Base-by-base conservation (phyloP, 2,888 invertebrate genomes). In the Hirtodrosophila histrioides region DNA sequence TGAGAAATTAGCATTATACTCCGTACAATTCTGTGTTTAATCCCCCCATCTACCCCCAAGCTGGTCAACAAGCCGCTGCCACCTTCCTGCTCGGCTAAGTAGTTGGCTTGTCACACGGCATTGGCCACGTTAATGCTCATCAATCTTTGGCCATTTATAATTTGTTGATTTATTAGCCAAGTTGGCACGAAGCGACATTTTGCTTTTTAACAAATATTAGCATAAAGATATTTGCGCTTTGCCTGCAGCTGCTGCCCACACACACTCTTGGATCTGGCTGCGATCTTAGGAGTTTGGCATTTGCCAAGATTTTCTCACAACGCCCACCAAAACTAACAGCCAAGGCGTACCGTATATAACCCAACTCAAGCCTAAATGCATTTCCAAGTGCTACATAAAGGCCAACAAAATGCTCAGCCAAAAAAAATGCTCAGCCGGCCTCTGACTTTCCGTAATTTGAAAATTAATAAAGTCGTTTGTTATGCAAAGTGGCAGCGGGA, bases 391-490 rank as follows among this genome's bases (percentile, higher is more conserved):
- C 78, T 78, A 80, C 80, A 84, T 78, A 83, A 81, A 84, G 86
- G 76, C 78, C 82, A 82, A 76, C 78, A 84, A 71, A 75, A 67
- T 70, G 65, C 69, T n/a, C n/a, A 63, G 55, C 48, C 77, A 69
- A 78, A 86, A 85, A 69, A 78, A 86, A 85, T 83, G 86, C 73
- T 82, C 75, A 73, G 86, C 56, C 85, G 84, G 86, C 86, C 85
- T 85, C 86, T 86, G 84, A 84, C 85, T 86, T 85, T 84, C 79
- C 69, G 82, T 84, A 85, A 85, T 85, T 86, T 82, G 67, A 86
- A 86, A 85, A 85, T 85, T 85, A 85, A 85, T 85, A 85, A 86
- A 85, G 85, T 86, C 85, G 86, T 85, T 85, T 86, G 85, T 86
- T 85, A 85, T 85, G 85, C 86, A 85, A 85, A 85, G 85, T 82